A percentile compares a stretch with the other conserved stretches of the same genome.
phyloP scores from a whole-genome alignment of 2,113 vertebrate species.

The Petroica traversi region DNA sequence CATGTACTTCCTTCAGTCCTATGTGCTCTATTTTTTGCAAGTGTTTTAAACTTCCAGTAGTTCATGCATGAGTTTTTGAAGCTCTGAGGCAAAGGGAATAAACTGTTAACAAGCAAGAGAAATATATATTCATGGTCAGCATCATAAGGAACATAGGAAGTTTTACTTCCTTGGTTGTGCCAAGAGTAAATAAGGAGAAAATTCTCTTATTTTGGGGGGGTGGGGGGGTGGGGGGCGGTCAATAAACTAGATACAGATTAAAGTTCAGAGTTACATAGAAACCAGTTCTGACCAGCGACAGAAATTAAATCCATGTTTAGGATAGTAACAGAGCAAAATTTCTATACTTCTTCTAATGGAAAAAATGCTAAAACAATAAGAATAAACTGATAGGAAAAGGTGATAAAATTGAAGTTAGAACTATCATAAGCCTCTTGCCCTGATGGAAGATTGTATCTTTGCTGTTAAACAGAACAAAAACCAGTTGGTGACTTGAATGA shows the following conservation, averaged over 20 bases:
- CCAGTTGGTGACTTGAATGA: background rate
- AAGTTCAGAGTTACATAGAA: background rate
- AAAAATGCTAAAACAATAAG: background rate
- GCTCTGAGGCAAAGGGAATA: background rate
- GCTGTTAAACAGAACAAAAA: background rate
- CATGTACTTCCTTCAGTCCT: background rate
- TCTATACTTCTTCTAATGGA: background rate
- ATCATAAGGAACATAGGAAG: background rate
- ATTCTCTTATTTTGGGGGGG: background rate
- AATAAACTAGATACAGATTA: background rate
- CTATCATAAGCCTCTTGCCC: background rate
- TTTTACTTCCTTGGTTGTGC: background rate
- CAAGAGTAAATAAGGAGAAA: background rate
- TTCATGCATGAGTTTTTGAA: background rate
- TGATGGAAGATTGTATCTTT: background rate
- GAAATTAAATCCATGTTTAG: background rate
- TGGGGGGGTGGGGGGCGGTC: fast-evolving
- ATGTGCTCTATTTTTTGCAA: background rate
- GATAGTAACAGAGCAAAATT: background rate
- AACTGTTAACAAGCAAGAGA: background rate
- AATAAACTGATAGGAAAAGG: background rate
- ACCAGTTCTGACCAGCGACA: background rate
- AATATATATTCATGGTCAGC: fast-evolving
- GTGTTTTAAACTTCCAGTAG: background rate
- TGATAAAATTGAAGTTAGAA: background rate